phyloP scores from a whole-genome alignment of 1,140 invertebrate species.

The Caerostris extrusa region DNA sequence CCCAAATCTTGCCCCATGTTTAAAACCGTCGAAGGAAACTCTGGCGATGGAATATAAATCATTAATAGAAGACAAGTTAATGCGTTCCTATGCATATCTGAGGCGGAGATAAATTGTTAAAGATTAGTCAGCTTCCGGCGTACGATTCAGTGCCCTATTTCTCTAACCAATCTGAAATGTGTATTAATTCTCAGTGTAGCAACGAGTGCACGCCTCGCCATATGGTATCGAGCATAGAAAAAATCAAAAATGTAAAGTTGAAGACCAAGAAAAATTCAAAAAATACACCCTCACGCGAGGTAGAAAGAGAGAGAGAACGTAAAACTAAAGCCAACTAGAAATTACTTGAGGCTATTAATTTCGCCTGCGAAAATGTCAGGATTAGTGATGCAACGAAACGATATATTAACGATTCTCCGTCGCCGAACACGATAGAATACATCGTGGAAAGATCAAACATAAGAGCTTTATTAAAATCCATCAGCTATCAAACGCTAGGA shows the following conservation, averaged over 20 bases:
- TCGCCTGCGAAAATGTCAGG: conserved; percentile 30
- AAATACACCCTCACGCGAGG: neutral
- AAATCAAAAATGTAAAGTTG: conserved; percentile 27
- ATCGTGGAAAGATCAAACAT: conserved; percentile 67
- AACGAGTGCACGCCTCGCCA: neutral
- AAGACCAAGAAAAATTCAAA: neutral
- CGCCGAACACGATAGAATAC: conserved; percentile 44
- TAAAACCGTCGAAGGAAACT: conserved; percentile 29
- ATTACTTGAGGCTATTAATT: conserved; percentile 66
- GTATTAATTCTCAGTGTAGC: conserved; percentile 47
- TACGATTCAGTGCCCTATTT: conserved; percentile 8
- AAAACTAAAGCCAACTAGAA: conserved; percentile 56
- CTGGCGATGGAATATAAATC: conserved; percentile 41
- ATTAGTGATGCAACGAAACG: conserved; percentile 55
- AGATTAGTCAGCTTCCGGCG: conserved; percentile 52
- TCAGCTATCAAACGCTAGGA: conserved; percentile 71
- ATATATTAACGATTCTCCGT: conserved; percentile 62
- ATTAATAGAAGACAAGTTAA: conserved; percentile 67
- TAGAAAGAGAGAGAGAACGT: neutral
- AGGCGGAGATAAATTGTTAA: conserved; percentile 55
- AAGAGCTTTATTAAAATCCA: conserved; percentile 77
- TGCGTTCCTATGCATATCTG: conserved; percentile 34
- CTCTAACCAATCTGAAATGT: conserved; percentile 50
- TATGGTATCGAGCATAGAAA: neutral
- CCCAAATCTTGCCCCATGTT: neutral